These are phyloP conservation scores for Cuculus canorus DNA, from an alignment of 2,797 vertebrate species.

Conservation along the genomic window DNA sequence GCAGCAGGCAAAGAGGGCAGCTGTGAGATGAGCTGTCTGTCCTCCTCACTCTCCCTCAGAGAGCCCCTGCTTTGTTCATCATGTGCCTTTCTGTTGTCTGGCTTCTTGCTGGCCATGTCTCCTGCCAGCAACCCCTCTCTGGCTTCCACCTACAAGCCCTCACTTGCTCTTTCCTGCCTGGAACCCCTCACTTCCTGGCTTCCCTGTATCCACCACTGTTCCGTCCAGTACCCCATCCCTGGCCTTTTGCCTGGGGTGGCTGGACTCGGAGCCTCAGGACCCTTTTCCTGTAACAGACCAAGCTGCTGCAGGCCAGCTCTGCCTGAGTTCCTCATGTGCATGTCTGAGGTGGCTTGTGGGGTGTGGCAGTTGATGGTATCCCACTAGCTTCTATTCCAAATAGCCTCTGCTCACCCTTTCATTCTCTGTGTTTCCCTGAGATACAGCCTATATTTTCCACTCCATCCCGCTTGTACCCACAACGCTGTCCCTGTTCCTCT, in stretches of 20 bases:
- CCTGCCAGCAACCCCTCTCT: neutral
- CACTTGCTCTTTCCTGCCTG: neutral
- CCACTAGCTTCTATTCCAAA: rapidly evolving
- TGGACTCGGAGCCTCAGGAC: rapidly evolving
- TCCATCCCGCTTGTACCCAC: rapidly evolving
- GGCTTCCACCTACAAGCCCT: neutral
- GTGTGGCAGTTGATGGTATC: neutral
- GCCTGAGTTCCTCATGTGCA: rapidly evolving
- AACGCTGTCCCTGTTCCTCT: rapidly evolving
- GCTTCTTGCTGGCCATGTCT: neutral
- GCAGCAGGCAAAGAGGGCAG: too few species aligned
- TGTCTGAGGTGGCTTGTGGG: rapidly evolving
- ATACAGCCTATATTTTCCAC: neutral
- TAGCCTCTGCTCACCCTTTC: neutral
- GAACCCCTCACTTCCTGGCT: rapidly evolving
- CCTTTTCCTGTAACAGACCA: rapidly evolving
- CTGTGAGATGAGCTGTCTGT: too few species aligned
- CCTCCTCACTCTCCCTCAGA: neutral
- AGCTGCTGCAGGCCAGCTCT: neutral
- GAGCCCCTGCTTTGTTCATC: rapidly evolving
- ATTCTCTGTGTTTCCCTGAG: neutral
- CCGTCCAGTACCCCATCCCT: too few species aligned
- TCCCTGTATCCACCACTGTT: rapidly evolving
- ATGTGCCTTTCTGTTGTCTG: too few species aligned
- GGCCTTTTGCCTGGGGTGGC: neutral